Evolutionary conservation across 2,113 vertebrate species (phyloP).

Genomic region (Azemiops feae): DNA sequence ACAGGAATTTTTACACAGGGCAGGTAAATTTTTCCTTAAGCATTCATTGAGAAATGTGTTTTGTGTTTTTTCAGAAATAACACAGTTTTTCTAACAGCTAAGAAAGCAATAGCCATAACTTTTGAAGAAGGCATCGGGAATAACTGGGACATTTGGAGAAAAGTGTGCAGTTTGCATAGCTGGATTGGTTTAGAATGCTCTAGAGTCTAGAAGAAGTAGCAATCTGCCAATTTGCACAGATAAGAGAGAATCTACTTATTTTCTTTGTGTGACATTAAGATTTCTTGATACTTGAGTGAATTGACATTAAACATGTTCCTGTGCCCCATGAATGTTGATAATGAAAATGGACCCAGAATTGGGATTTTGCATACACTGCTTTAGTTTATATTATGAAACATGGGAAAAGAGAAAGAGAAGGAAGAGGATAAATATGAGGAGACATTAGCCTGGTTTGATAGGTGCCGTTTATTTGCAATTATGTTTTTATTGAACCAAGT

Average conservation of each 20-base stretch:
- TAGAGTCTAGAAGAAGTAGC: background rate
- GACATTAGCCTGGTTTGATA: background rate
- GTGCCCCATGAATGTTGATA: background rate
- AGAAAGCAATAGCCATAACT: background rate
- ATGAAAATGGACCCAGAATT: background rate
- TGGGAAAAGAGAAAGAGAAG: background rate
- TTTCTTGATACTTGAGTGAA: background rate
- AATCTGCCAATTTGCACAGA: background rate
- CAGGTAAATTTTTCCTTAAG: background rate
- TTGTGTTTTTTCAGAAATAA: background rate
- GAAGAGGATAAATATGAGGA: background rate
- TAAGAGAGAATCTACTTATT: background rate
- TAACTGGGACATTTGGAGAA: background rate
- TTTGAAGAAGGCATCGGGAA: background rate
- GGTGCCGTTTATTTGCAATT: background rate
- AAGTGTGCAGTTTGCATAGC: background rate
- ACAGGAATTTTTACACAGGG: background rate
- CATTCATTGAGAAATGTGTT: background rate
- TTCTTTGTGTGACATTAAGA: background rate
- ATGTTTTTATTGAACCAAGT: background rate
- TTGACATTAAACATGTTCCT: background rate
- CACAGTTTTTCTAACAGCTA: background rate
- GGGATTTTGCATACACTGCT: background rate
- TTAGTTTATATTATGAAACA: background rate
- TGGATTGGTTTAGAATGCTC: background rate